Evolutionary conservation across 1,140 invertebrate genomes (phyloP).

Genomic region (Nixonia krombeini): DNA sequence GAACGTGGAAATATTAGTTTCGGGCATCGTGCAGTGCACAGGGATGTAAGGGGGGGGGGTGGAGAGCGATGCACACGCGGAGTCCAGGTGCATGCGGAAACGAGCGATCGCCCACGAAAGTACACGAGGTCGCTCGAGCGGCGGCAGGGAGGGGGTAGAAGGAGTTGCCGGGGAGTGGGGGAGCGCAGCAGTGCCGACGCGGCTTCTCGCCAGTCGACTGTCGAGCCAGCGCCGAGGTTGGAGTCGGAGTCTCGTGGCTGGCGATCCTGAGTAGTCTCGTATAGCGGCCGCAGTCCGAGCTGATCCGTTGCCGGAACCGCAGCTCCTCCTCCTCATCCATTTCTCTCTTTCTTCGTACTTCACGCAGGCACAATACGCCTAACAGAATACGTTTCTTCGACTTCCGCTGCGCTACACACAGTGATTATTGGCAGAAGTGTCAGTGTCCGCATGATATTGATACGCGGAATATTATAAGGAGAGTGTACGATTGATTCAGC

Average conservation of each 20-base stretch:
- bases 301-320: neutral
- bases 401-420: too few species aligned
- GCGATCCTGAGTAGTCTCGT: constrained; percentile 32
- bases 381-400: too few species aligned
- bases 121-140: too few species aligned
- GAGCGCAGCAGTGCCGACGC: too few species aligned
- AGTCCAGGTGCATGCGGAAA: constrained; percentile 8
- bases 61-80: neutral
- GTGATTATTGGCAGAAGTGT: neutral
- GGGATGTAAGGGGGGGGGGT: neutral
- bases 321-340: neutral
- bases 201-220: too few species aligned
- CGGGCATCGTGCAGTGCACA: neutral
- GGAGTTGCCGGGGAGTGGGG: constrained; percentile 43
- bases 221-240: constrained; percentile 64
- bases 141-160: constrained; percentile 18
- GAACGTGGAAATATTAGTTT: too few species aligned
- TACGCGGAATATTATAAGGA: too few species aligned
- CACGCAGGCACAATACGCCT: too few species aligned
- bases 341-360: neutral
- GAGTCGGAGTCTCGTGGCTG: constrained; percentile 57
- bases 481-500: constrained; percentile 12
- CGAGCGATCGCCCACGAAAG: constrained; percentile 12
- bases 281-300: too few species aligned
- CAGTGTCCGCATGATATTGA: too few species aligned